phyloP scores from a whole-genome alignment of 2,113 vertebrate species.

The Excalfactoria chinensis region DNA sequence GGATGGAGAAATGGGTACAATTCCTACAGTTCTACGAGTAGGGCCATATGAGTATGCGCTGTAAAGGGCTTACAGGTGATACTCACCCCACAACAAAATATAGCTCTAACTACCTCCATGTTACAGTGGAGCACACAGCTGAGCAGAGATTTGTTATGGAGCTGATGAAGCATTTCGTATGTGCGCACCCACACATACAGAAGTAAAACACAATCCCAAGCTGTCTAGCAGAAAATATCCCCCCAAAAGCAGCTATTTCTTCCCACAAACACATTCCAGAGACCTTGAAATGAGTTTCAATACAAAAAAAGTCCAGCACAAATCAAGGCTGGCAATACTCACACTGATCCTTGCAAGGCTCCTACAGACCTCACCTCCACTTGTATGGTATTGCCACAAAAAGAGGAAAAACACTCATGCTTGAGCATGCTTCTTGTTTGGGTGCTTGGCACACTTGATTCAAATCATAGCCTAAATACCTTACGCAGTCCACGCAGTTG shows the following conservation, averaged over 20 bases:
- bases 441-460: not conserved
- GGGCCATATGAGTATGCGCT: not conserved
- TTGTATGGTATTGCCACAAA: not conserved
- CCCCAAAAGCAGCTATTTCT: not conserved
- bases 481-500: not conserved
- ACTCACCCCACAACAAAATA: not conserved
- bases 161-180: not conserved
- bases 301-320: not conserved
- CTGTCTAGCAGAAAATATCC: not conserved
- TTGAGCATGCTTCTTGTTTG: not conserved
- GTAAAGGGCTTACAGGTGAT: not conserved
- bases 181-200: not conserved
- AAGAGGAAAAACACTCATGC: not conserved
- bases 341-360: not conserved
- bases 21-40: not conserved
- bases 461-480: not conserved
- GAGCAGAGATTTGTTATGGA: not conserved
- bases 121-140: not conserved
- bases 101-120: not conserved
- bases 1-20: not conserved
- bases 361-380: not conserved
- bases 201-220: not conserved
- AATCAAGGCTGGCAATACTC: not conserved
- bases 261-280: not conserved
- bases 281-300: not conserved